These are phyloP conservation scores for Poeciliopsis retropinna DNA, from an alignment of 2,113 vertebrate species.

Conservation along the genomic window DNA sequence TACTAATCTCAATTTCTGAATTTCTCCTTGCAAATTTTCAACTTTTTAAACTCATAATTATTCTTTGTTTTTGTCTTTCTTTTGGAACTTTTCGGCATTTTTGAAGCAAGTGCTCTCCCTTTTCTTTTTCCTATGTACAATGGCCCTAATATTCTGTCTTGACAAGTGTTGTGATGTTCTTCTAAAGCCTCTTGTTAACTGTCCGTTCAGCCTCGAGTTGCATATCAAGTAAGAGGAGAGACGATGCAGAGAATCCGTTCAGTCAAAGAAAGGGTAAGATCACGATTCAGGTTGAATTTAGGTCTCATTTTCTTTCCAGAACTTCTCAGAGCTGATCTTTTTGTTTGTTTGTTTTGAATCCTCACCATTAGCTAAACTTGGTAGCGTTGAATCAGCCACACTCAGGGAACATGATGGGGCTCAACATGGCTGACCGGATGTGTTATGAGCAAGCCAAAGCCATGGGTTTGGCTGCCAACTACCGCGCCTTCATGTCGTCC, in stretches of 20 bases:
- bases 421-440: slow-evolving; percentile 83
- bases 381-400: slow-evolving; percentile 91
- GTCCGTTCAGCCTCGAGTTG: slow-evolving; percentile 50
- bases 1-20: too few relatives aligned
- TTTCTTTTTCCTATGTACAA: too few relatives aligned
- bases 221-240: slow-evolving; percentile 58
- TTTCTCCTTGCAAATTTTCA: too few relatives aligned
- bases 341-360: background rate
- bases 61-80: too few relatives aligned
- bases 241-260: slow-evolving; percentile 55
- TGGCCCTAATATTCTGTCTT: too few relatives aligned
- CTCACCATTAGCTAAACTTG: slow-evolving; percentile 84
- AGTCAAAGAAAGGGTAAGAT: slow-evolving; percentile 52
- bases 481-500: slow-evolving; percentile 91
- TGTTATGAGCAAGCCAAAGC: slow-evolving; percentile 92
- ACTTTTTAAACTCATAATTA: too few relatives aligned
- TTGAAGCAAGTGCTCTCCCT: too few relatives aligned
- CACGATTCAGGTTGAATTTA: background rate
- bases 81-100: too few relatives aligned
- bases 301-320: background rate
- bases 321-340: background rate
- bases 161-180: background rate
- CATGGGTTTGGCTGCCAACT: slow-evolving; percentile 88
- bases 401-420: slow-evolving; percentile 85
- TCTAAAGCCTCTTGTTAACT: background rate